Conservation (phyloP, 1,140 invertebrate species). For the Anagrus nilaparvatae region DNA sequence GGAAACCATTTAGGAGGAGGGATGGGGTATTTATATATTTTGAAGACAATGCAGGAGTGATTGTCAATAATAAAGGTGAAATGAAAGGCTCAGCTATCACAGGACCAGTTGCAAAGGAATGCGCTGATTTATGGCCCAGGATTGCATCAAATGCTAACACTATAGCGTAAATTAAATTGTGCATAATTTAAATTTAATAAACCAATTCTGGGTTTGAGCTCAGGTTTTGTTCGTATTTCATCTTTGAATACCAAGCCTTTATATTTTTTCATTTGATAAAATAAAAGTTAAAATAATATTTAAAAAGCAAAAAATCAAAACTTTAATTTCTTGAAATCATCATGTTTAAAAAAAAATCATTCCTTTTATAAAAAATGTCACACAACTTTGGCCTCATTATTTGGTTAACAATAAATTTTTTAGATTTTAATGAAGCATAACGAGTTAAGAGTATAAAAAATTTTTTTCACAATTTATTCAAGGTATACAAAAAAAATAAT, state of each 20-base stretch:
- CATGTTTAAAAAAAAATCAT: too few species aligned
- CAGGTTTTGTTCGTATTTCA: conserved; percentile 4
- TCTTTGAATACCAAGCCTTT: background rate
- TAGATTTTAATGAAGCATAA: too few species aligned
- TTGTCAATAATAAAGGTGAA: conserved; percentile 99
- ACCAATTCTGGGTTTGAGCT: conserved; percentile 20
- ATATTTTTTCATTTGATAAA: background rate
- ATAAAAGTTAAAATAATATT: too few species aligned
- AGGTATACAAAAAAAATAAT: too few species aligned
- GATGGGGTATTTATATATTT: conserved; percentile 98
- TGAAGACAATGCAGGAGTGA: conserved; percentile 98
- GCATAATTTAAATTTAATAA: conserved; percentile 22
- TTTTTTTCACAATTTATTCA: too few species aligned
- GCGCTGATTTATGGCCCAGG: conserved; percentile 98
- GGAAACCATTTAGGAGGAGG: conserved; percentile 96
- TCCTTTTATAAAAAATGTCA: too few species aligned
- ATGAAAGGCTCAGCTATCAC: conserved; percentile 99
- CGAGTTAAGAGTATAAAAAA: too few species aligned
- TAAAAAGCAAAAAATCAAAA: too few species aligned
- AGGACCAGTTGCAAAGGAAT: conserved; percentile 98
- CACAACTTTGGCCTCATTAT: too few species aligned
- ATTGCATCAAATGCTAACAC: conserved; percentile 97
- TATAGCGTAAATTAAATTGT: conserved; percentile 67
- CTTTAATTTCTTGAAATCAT: too few species aligned
- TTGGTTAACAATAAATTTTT: too few species aligned